A percentile compares a stretch with the other conserved stretches of the same genome.
phyloP scores from a whole-genome alignment of 2,113 vertebrate genomes.

The Urocolius indicus region DNA sequence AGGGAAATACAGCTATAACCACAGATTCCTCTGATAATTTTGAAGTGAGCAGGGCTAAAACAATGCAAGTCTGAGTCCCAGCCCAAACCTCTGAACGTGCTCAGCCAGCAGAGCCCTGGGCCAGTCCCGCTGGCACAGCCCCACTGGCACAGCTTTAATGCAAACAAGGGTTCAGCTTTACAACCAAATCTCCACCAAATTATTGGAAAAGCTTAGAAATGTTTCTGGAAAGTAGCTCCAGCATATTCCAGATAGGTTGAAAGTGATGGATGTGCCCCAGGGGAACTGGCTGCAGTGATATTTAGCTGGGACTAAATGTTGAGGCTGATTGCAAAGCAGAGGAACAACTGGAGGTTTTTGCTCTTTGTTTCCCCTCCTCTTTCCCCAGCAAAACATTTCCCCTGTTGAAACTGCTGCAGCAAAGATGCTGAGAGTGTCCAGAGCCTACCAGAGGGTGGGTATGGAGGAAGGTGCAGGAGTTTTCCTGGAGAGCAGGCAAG shows the following conservation, averaged over 20 bases:
- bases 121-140: background rate
- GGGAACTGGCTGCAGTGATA: background rate
- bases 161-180: background rate
- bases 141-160: background rate
- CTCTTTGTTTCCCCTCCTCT: background rate
- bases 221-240: background rate
- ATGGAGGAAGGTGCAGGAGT: accelerated
- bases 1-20: background rate
- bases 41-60: background rate
- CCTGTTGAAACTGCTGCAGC: background rate
- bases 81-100: background rate
- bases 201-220: background rate
- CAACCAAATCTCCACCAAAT: background rate
- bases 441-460: accelerated
- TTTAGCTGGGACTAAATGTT: background rate
- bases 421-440: background rate
- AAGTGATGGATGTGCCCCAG: background rate
- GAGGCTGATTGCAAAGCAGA: background rate
- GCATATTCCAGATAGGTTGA: background rate
- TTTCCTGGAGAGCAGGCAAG: background rate
- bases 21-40: background rate
- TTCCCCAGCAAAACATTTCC: background rate
- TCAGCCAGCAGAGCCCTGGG: background rate
- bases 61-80: background rate
- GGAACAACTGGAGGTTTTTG: background rate